Conservation (phyloP, 2,113 vertebrate genomes). For the Callaeas wilsoni region DNA sequence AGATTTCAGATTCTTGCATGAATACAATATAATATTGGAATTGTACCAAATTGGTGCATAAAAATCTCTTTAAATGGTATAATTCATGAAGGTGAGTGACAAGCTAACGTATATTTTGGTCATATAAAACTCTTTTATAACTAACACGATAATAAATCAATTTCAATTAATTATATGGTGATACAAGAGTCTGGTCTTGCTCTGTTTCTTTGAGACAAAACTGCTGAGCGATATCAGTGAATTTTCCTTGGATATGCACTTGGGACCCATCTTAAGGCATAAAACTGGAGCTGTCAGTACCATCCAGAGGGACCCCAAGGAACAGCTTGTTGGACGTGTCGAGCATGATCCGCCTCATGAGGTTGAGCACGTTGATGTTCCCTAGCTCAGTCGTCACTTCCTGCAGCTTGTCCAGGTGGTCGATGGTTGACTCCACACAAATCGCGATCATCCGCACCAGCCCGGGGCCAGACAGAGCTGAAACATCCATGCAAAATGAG, state of each 20-base stretch:
- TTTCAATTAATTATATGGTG: background rate
- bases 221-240: background rate
- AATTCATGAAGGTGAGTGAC: background rate
- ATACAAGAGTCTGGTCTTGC: background rate
- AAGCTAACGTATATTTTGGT: background rate
- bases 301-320: constrained; percentile 83
- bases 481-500: rapidly evolving
- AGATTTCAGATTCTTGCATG: background rate
- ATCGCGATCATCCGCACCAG: constrained; percentile 80
- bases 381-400: constrained; percentile 61
- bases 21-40: background rate
- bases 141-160: background rate
- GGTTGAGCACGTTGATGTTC: constrained; percentile 76
- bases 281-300: constrained; percentile 50
- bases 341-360: constrained; percentile 86
- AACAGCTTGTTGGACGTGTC: constrained; percentile 90
- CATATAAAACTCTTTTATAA: background rate
- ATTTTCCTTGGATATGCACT: background rate
- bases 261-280: background rate
- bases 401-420: constrained; percentile 75
- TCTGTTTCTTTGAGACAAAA: background rate
- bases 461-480: constrained; percentile 86
- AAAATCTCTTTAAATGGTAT: background rate
- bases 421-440: constrained; percentile 78
- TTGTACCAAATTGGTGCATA: background rate